Conservation (phyloP, 1,140 invertebrate genomes). For the Drosophila kurseongensis region DNA sequence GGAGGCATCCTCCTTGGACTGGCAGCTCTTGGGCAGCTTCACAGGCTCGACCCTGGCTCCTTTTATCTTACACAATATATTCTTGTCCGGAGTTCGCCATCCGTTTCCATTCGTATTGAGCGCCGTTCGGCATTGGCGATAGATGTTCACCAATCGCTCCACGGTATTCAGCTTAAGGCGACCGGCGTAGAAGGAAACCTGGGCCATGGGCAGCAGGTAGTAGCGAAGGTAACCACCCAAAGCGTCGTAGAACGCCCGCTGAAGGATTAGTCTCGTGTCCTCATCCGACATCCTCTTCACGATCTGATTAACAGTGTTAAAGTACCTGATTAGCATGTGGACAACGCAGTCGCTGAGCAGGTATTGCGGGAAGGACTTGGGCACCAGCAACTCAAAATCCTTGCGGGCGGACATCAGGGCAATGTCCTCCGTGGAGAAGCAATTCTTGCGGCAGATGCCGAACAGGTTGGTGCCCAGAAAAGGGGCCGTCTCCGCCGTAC, state of each 20-base stretch:
- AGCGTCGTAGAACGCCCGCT: constrained; percentile 75
- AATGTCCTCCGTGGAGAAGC: constrained; percentile 79
- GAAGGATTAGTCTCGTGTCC: constrained; percentile 34
- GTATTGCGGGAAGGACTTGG: constrained; percentile 50
- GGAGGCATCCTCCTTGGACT: constrained; percentile 41
- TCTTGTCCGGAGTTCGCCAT: constrained; percentile 52
- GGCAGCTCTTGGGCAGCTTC: constrained; percentile 1
- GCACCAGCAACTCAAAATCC: constrained; percentile 71
- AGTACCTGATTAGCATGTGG: constrained; percentile 68
- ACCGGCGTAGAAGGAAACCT: constrained; percentile 79
- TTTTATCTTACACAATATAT: constrained; percentile 50
- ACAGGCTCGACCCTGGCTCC: constrained; percentile 40
- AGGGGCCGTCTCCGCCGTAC: neutral
- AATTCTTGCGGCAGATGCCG: constrained; percentile 52
- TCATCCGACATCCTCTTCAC: constrained; percentile 49
- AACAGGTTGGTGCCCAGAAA: constrained; percentile 82
- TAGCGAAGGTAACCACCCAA: constrained; percentile 75
- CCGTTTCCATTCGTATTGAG: constrained; percentile 82
- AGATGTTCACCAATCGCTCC: constrained; percentile 58
- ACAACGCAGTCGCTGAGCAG: constrained; percentile 50
- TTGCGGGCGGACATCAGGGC: constrained; percentile 63
- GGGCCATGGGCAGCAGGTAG: constrained; percentile 70
- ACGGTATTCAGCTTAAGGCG: constrained; percentile 57
- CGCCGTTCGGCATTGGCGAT: constrained; percentile 54
- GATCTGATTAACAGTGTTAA: constrained; percentile 70